Percentiles rank a stretch among this genome's conserved stretches.
phyloP scores from a whole-genome alignment of 2,113 vertebrate species.

The Protobothrops mucrosquamatus region DNA sequence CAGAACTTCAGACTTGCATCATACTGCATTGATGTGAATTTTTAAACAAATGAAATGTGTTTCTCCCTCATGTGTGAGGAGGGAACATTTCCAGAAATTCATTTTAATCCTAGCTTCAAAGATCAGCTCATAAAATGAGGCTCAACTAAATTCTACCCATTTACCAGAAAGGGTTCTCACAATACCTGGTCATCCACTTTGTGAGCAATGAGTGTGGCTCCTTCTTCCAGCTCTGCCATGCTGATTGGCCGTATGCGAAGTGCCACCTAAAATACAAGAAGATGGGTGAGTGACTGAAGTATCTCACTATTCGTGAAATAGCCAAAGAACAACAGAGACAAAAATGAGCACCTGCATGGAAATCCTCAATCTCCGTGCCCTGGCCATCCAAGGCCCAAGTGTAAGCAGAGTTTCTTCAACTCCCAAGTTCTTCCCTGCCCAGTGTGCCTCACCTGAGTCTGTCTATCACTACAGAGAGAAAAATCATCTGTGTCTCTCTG shows the following conservation, averaged over 20 bases:
- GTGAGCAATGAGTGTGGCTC: constrained; percentile 82
- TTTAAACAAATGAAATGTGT: background rate
- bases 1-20: too few species aligned
- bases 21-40: background rate
- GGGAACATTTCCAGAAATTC: background rate
- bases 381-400: background rate
- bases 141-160: background rate
- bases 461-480: background rate
- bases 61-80: background rate
- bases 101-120: background rate
- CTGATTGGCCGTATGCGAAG: constrained; percentile 87
- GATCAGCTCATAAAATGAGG: background rate
- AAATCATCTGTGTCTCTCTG: background rate
- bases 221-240: constrained; percentile 81
- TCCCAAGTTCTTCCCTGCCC: background rate
- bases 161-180: background rate
- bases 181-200: constrained; percentile 86
- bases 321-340: background rate
- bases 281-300: background rate
- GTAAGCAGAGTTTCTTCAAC: background rate
- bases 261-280: constrained; percentile 74
- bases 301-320: background rate
- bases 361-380: background rate
- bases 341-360: background rate
- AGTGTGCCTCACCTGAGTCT: background rate